Evolutionary conservation across 2,113 vertebrate species (phyloP), one percentile per base, ranked within the genome.

Genomic region (Otocyon megalotis): DNA sequence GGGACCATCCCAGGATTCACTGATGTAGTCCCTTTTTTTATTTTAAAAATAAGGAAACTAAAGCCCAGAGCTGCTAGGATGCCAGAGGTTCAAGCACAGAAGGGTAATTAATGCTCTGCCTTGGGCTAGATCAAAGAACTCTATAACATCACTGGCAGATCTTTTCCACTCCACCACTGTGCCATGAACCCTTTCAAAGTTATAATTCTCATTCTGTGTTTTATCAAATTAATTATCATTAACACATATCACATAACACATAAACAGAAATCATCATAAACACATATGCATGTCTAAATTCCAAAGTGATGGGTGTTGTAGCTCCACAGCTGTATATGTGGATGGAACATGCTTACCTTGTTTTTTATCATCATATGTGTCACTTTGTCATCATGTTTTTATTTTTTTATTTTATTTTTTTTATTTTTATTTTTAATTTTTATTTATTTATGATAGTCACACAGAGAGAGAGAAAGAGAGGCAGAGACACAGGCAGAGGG

Each of bases 11-110:
- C 48, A 48, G 63, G 35, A 67, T 30, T 95, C 35, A 53, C 3
- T 48, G 20, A 77, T 28, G 16, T 28, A 60, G 67, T 54, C n/a
- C 5, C 62, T 19, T 58, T 81, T 85, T 91, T 67, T 20, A 89
- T 82, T 93, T 93, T 80, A 91, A 88, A 90, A 24, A 43, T 76
- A 88, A 95, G 35, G 20, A 93, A 92, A 90, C 62, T 20, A 91
- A 87, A 72, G 4, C 19, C 50, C 63, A n/a, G 56, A 71, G 13
- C 43, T 30, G 15, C 56, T 65, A 83, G n/a, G 8, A 79, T 82
- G 26, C 58, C 53, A 89, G 88, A 82, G 32, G 32, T 50, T 28
- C 74, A 77, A 56, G 53, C 37, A 82, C 67, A 71, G 1, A 16
- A 92, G 65, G 24, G 60, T 12, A 95, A 63, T 80, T 56, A 72